phyloP scores from a whole-genome alignment of 1,140 invertebrate species.

The Aphaenogaster floridana region DNA sequence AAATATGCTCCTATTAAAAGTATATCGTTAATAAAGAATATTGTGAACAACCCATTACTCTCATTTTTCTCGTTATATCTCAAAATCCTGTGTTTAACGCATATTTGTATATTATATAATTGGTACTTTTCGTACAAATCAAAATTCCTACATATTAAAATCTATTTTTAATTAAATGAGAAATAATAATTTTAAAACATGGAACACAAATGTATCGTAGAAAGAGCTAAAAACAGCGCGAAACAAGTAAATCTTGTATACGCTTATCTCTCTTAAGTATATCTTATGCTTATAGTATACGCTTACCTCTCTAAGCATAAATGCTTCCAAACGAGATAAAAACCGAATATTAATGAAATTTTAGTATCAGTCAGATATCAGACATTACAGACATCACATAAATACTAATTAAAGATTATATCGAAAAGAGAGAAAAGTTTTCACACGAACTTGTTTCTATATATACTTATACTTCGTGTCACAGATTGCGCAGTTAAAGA shows the following conservation, averaged over 20 bases:
- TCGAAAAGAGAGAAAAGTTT: conserved; percentile 1
- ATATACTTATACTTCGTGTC: not conserved
- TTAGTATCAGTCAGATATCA: not conserved
- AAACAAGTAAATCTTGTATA: not conserved
- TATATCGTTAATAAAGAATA: not conserved
- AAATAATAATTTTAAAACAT: too few relatives aligned
- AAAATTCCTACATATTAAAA: not conserved
- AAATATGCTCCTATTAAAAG: not conserved
- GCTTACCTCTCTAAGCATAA: not conserved
- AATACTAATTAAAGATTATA: not conserved
- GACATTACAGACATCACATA: not conserved
- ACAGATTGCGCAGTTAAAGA: not conserved
- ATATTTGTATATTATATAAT: not conserved
- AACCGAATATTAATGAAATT: not conserved
- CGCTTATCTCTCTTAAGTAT: too few relatives aligned
- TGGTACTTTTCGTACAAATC: not conserved
- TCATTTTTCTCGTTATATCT: not conserved
- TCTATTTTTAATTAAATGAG: not conserved
- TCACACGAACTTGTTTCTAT: not conserved
- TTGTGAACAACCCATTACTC: not conserved
- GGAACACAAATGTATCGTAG: not conserved
- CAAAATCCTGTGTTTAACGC: not conserved
- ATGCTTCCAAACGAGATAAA: not conserved
- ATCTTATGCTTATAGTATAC: too few relatives aligned
- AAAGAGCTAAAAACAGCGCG: not conserved